A percentile compares a stretch with the other conserved stretches of the same genome.
Conservation (phyloP, 2,888 invertebrate genomes). For the Alentia gelatinosa region DNA sequence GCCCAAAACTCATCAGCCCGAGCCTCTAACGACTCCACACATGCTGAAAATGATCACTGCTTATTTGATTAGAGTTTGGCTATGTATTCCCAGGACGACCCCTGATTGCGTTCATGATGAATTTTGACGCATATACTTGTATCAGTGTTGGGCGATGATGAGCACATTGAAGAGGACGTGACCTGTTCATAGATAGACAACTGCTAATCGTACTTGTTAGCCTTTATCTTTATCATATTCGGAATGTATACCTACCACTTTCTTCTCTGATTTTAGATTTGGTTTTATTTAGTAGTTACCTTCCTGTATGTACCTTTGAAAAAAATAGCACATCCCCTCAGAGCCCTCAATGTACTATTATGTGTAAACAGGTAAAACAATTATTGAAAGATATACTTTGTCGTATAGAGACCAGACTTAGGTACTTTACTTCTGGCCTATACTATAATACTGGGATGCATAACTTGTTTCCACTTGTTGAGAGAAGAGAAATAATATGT, state of each 20-base stretch:
- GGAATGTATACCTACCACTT: not conserved
- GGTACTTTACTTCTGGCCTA: too few species aligned
- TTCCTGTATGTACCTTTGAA: too few species aligned
- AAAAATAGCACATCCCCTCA: too few species aligned
- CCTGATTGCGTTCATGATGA: slow-evolving; percentile 41
- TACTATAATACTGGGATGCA: too few species aligned
- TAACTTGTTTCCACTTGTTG: too few species aligned
- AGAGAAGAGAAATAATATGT: too few species aligned
- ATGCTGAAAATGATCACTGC: slow-evolving; percentile 52
- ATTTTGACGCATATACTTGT: not conserved
- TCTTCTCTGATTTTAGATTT: not conserved
- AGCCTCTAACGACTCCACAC: slow-evolving; percentile 45
- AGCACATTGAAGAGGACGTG: not conserved
- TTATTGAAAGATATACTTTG: too few species aligned
- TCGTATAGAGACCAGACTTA: too few species aligned
- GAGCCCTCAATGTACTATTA: too few species aligned
- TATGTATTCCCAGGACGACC: slow-evolving; percentile 25
- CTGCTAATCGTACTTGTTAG: not conserved
- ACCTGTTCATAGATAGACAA: not conserved
- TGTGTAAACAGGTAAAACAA: too few species aligned
- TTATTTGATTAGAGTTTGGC: slow-evolving; percentile 49
- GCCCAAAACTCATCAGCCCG: not conserved
- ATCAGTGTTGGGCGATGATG: not conserved
- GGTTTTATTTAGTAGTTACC: too few species aligned
- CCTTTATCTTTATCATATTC: not conserved